phyloP scores from a whole-genome alignment of 1,140 invertebrate genomes.

The Drosophila parabipectinata region DNA sequence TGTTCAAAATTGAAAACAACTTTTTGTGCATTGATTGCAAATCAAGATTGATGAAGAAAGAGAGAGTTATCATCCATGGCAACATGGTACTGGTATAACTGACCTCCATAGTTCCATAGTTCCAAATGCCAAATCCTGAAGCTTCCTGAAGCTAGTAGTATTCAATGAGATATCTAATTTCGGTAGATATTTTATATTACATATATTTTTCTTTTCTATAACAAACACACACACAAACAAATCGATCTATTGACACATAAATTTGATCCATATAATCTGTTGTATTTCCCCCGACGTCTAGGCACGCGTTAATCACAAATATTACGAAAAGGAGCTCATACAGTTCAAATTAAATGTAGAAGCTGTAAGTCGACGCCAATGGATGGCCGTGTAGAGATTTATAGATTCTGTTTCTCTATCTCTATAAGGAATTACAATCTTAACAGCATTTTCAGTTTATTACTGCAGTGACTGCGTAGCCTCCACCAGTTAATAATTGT shows the following conservation, averaged over 20 bases:
- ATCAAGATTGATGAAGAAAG: conserved; percentile 5
- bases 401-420: conserved; percentile 6
- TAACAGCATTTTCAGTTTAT: conserved; percentile 72
- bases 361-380: conserved; percentile 76
- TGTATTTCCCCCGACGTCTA: conserved; percentile 75
- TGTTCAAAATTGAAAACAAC: conserved; percentile 84
- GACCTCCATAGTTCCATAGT: no score
- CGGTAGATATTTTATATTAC: conserved; percentile 80
- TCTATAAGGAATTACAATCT: conserved; percentile 31
- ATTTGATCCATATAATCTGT: conserved; percentile 45
- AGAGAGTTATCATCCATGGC: no score
- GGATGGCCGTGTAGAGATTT: conserved; percentile 26
- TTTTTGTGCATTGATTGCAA: conserved; percentile 82
- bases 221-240: conserved; percentile 29
- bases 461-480: conserved; percentile 75
- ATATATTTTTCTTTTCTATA: conserved; percentile 54
- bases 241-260: conserved; percentile 45
- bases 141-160: conserved; percentile 21
- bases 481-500: conserved; percentile 46
- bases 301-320: conserved; percentile 83
- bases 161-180: conserved; percentile 44
- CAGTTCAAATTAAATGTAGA: conserved; percentile 82
- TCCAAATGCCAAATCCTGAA: conserved; percentile 4
- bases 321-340: conserved; percentile 81
- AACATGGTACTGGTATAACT: no score